phyloP scores from a whole-genome alignment of 2,888 invertebrate species.

The Liodrosophila aerea region DNA sequence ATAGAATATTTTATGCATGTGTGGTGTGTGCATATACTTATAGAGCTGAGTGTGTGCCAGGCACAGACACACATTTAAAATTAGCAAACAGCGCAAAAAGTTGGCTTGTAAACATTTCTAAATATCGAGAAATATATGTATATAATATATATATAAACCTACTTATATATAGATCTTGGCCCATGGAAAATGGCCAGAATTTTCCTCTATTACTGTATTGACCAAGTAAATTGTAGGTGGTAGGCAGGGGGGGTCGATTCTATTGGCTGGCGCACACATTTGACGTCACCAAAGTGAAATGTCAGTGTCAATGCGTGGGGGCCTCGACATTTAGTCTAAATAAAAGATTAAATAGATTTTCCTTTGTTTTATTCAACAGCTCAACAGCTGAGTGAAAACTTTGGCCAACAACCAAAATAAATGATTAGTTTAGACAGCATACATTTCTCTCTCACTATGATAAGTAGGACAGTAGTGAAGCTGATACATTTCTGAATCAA shows the following conservation, averaged over 20 bases:
- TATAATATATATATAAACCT: constrained; percentile 10
- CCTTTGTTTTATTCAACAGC: constrained; percentile 16
- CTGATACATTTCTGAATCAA: constrained; percentile 2
- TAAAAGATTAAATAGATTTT: constrained; percentile 32
- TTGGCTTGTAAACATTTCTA: constrained; percentile 53
- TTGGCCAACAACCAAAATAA: not conserved
- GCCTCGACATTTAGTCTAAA: constrained; percentile 46
- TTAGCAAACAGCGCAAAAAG: constrained; percentile 47
- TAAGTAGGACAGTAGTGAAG: not conserved
- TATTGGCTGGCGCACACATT: constrained; percentile 13
- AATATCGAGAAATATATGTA: constrained; percentile 8
- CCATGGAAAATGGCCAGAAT: constrained; percentile 55
- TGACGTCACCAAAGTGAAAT: constrained; percentile 66
- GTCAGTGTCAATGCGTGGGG: constrained; percentile 76
- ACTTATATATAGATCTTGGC: constrained; percentile 12
- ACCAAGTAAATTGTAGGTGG: constrained; percentile 8
- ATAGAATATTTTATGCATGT: constrained; percentile 13
- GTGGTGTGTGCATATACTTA: constrained; percentile 26
- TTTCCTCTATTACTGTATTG: constrained; percentile 24
- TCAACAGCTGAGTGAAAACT: constrained; percentile 2
- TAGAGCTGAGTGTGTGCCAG: constrained; percentile 19
- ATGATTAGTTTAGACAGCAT: not conserved
- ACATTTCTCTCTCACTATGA: not conserved
- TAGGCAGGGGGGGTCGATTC: constrained; percentile 21
- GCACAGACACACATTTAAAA: constrained; percentile 44